Evolutionary conservation across 1,140 invertebrate genomes (phyloP).

Genomic region (Drosophila parabipectinata): DNA sequence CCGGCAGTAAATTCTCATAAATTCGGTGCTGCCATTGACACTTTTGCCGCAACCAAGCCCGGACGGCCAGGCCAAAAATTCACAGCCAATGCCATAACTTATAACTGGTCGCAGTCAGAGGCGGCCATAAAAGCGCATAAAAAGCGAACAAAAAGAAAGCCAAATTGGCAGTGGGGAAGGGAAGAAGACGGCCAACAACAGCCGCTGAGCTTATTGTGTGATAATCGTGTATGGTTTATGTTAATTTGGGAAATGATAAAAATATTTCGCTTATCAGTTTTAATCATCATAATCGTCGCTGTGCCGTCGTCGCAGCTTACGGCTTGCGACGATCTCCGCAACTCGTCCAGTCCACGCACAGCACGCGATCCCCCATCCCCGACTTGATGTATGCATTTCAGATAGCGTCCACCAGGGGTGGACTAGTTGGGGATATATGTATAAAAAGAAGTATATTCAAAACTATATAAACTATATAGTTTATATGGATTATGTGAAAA

Average conservation of each 20-base stretch:
- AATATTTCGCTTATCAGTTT: constrained; percentile 82
- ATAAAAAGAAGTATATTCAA: background rate
- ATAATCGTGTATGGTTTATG: constrained; percentile 81
- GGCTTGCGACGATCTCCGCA: constrained; percentile 26
- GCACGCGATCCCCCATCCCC: constrained; percentile 58
- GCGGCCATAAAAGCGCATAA: constrained; percentile 73
- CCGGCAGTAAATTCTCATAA: constrained; percentile 71
- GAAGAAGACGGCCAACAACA: constrained; percentile 28
- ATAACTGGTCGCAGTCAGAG: constrained; percentile 39
- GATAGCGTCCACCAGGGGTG: constrained; percentile 26
- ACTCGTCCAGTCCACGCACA: constrained; percentile 35
- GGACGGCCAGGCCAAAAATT: constrained; percentile 51
- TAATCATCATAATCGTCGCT: constrained; percentile 78
- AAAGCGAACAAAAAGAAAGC: constrained; percentile 62
- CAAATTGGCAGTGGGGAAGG: constrained; percentile 2
- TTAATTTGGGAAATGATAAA: constrained; percentile 80
- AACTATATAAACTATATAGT: no score
- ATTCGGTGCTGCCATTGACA: constrained; percentile 68
- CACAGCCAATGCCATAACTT: constrained; percentile 66
- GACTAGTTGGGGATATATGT: background rate
- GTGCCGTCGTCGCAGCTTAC: constrained; percentile 59
- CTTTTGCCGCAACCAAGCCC: constrained; percentile 60
- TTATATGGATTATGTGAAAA: no score
- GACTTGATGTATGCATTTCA: constrained; percentile 8
- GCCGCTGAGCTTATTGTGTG: constrained; percentile 69